phyloP scores from a whole-genome alignment of 2,888 invertebrate genomes.

The Dryomyza anilis region DNA sequence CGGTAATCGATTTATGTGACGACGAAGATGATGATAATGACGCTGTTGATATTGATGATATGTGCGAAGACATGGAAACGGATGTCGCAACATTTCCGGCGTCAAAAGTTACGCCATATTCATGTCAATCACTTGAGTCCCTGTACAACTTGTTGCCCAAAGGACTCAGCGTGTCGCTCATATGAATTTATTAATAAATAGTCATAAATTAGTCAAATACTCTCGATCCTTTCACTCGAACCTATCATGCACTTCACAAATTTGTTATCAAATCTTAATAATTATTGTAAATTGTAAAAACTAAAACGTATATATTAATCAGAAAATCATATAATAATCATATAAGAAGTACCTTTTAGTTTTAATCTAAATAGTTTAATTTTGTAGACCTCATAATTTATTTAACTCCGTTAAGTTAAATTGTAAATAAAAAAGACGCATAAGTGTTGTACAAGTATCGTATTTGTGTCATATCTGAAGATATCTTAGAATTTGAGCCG shows the following conservation, averaged over 20 bases:
- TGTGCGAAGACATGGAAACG: neutral
- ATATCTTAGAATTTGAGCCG: no score
- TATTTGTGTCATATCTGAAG: no score
- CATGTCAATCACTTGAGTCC: slow-evolving; percentile 19
- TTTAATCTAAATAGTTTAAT: neutral
- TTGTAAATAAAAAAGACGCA: neutral
- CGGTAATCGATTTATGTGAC: no score
- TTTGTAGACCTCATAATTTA: neutral
- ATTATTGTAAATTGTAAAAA: neutral
- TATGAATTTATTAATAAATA: no score
- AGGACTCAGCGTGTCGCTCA: slow-evolving; percentile 49
- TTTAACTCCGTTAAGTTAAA: neutral
- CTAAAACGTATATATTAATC: neutral
- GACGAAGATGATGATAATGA: slow-evolving; percentile 8
- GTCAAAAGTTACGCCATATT: no score
- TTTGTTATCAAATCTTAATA: neutral
- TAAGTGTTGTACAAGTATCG: no score
- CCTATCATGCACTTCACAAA: neutral
- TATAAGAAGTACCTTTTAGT: neutral
- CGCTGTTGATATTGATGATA: slow-evolving; percentile 31
- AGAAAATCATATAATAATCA: neutral
- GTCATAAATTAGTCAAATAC: no score
- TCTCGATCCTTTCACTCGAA: no score
- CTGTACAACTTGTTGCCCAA: slow-evolving; percentile 41
- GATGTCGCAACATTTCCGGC: neutral